Percentiles rank a stretch among this genome's conserved stretches.
These are phyloP conservation scores for Patagioenas fasciata DNA, from an alignment of 2,113 vertebrate genomes.

Conservation along the genomic window DNA sequence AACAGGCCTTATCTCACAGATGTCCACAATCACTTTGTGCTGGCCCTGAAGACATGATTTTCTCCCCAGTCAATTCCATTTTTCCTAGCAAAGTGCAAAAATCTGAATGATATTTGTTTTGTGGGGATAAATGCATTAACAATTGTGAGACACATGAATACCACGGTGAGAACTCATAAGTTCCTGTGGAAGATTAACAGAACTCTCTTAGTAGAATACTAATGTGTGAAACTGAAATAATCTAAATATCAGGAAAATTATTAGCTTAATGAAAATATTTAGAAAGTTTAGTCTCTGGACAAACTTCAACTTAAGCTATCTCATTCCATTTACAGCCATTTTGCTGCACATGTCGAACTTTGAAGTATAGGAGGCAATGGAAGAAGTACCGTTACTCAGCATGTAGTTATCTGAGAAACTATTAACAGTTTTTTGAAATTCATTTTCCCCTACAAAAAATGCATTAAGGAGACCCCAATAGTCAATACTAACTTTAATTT, in stretches of 20 bases:
- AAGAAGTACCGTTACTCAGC: background rate
- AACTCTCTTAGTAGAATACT: background rate
- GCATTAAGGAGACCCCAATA: accelerated
- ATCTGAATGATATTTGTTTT: background rate
- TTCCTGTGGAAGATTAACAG: background rate
- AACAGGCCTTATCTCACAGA: no score
- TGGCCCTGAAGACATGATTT: no score
- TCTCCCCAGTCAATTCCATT: no score
- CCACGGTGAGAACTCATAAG: background rate
- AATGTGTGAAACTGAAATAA: background rate
- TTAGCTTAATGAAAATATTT: background rate
- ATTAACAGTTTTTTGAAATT: background rate
- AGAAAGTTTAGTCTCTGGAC: background rate
- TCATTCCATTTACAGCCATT: background rate
- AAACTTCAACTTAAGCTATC: background rate
- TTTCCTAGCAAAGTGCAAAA: background rate
- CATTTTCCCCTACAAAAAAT: background rate
- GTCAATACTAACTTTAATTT: background rate
- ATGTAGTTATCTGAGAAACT: background rate
- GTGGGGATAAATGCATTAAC: background rate
- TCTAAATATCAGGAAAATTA: background rate
- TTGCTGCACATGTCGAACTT: background rate
- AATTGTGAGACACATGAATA: background rate
- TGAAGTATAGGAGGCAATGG: background rate
- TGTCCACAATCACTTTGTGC: no score